A percentile compares a stretch with the other conserved stretches of the same genome.
Evolutionary conservation across 2,797 vertebrate species (phyloP).

Genomic region (Petrocephalus schoutedeni): DNA sequence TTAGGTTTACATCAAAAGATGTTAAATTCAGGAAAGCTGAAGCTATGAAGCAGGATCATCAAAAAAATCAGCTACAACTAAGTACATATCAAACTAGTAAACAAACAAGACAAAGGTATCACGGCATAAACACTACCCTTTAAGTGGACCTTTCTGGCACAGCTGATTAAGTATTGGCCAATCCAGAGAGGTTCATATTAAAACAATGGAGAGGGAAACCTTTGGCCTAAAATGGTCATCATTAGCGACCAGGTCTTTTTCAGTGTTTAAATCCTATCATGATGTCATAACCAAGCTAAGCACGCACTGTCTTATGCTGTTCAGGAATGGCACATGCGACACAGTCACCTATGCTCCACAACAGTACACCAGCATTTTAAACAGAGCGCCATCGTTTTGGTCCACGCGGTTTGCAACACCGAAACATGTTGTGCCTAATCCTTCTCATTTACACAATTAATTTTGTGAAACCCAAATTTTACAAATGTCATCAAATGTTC

Average conservation of each 20-base stretch:
- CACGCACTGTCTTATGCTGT: background rate
- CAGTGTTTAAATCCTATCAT: conserved; percentile 4
- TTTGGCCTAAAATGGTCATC: conserved; percentile 19
- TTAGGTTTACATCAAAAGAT: background rate
- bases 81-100: background rate
- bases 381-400: background rate
- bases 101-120: background rate
- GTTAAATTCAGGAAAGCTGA: background rate
- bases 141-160: background rate
- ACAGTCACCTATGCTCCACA: background rate
- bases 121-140: conserved; percentile 5
- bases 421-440: background rate
- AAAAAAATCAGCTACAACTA: background rate
- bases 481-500: background rate
- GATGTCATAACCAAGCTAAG: background rate
- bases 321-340: background rate
- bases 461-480: background rate
- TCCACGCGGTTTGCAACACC: background rate
- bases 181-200: background rate
- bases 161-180: background rate
- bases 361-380: conserved; percentile 6
- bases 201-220: background rate
- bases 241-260: conserved; percentile 13
- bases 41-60: background rate
- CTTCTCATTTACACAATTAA: background rate